Conservation (phyloP, 2,797 vertebrate genomes). For the Tokudaia tokunoshimensis region DNA sequence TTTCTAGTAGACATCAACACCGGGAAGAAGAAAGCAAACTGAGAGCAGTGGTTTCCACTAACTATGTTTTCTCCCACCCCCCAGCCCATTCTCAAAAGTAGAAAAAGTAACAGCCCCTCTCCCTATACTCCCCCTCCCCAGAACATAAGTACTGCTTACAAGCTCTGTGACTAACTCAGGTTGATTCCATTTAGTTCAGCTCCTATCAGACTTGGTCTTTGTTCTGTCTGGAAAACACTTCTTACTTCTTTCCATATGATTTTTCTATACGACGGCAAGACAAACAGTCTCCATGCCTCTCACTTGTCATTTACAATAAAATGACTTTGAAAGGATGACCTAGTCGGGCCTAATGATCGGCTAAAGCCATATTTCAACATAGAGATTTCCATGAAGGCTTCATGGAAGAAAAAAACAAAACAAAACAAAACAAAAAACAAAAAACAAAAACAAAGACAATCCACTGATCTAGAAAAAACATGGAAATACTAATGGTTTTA, state of each 20-base stretch:
- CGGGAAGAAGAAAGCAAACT: neutral
- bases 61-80: neutral
- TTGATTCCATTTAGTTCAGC: neutral
- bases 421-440: too few species aligned
- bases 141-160: neutral
- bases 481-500: constrained; percentile 21
- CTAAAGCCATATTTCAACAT: constrained; percentile 24
- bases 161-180: neutral
- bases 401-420: neutral
- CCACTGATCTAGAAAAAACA: constrained; percentile 45
- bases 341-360: constrained; percentile 41
- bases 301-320: constrained; percentile 34
- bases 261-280: neutral
- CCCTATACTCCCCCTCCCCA: rapidly evolving
- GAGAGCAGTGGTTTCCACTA: neutral
- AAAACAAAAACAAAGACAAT: neutral
- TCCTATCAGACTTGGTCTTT: neutral
- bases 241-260: neutral
- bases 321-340: constrained; percentile 44
- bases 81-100: neutral
- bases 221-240: constrained; percentile 48
- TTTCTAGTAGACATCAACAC: neutral
- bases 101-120: neutral
- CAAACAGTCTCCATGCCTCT: neutral
- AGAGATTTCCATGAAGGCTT: constrained; percentile 26